phyloP scores from a whole-genome alignment of 2,113 vertebrate genomes.

The Sarotherodon lohbergeri region DNA sequence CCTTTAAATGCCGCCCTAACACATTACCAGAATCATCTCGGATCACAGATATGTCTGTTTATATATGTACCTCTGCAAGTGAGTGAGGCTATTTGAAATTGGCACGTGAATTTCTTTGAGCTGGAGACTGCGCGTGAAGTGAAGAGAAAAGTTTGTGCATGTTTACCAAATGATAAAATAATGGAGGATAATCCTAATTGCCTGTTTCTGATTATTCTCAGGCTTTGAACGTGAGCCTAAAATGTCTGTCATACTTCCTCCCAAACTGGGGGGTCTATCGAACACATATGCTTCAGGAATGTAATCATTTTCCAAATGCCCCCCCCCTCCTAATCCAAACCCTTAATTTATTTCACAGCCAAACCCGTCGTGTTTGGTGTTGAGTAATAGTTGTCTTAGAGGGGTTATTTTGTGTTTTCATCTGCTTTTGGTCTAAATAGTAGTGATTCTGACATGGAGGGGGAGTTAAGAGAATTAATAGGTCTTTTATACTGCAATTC shows the following conservation, averaged over 20 bases:
- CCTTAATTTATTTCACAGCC: slow-evolving; percentile 37
- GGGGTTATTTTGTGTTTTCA: slow-evolving; percentile 11
- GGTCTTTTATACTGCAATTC: not conserved
- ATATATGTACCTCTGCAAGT: not conserved
- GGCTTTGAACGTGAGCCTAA: slow-evolving; percentile 55
- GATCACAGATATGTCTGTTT: not conserved
- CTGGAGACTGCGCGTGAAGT: not conserved
- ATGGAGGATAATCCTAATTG: slow-evolving; percentile 60
- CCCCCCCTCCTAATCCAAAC: not conserved
- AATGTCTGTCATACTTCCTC: slow-evolving; percentile 63
- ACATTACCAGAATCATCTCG: not conserved
- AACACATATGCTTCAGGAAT: slow-evolving; percentile 64
- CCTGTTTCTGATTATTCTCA: slow-evolving; percentile 58
- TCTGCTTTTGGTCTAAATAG: slow-evolving; percentile 18
- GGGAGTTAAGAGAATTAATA: not conserved
- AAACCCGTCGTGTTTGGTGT: slow-evolving; percentile 13
- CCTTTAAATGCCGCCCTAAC: not conserved
- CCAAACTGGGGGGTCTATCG: slow-evolving; percentile 61
- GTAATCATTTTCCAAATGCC: slow-evolving; percentile 49
- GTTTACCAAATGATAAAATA: slow-evolving; percentile 54
- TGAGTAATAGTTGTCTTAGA: slow-evolving; percentile 29
- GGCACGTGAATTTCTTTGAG: not conserved
- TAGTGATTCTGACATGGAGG: not conserved
- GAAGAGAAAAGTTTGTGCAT: not conserved
- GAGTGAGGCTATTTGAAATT: not conserved